phyloP scores from a whole-genome alignment of 2,797 vertebrate species.

The Crypturellus tataupa region DNA sequence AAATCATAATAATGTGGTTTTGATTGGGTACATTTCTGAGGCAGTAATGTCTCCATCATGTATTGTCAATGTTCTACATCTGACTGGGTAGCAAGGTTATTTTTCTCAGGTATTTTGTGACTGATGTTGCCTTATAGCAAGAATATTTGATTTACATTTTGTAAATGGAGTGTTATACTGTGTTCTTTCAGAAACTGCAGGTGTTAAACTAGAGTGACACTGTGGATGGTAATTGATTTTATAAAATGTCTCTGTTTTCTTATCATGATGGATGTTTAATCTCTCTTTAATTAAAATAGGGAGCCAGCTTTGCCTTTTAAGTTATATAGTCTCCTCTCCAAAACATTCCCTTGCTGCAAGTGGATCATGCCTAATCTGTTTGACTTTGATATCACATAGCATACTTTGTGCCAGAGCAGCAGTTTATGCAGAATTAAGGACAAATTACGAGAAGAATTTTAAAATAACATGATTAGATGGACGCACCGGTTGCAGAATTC shows the following conservation, averaged over 20 bases:
- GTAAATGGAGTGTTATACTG: not conserved
- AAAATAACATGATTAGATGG: slow-evolving; percentile 37
- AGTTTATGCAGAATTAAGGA: slow-evolving; percentile 62
- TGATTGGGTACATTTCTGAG: not conserved
- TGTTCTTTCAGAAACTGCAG: not conserved
- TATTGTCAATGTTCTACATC: not conserved
- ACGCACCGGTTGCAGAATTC: slow-evolving; percentile 5
- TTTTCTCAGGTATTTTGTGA: not conserved
- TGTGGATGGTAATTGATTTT: slow-evolving; percentile 41
- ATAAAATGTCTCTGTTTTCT: slow-evolving; percentile 48
- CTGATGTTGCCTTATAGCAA: not conserved
- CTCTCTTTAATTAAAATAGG: slow-evolving; percentile 51
- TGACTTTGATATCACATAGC: slow-evolving; percentile 64
- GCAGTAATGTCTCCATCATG: not conserved
- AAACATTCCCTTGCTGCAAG: slow-evolving; percentile 48
- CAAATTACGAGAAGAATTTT: slow-evolving; percentile 64
- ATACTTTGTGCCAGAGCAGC: slow-evolving; percentile 54
- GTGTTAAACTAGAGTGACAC: slow-evolving; percentile 44
- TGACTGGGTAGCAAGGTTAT: not conserved
- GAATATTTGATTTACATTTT: not conserved
- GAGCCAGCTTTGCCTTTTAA: slow-evolving; percentile 61
- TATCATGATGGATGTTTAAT: slow-evolving; percentile 72
- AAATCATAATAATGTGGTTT: accelerated
- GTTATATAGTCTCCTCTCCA: slow-evolving; percentile 54
- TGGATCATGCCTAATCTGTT: slow-evolving; percentile 70